A percentile compares a stretch with the other conserved stretches of the same genome.
These are phyloP conservation scores for Odocoileus virginianus DNA, from an alignment of 2,113 vertebrate genomes.

Conservation along the genomic window DNA sequence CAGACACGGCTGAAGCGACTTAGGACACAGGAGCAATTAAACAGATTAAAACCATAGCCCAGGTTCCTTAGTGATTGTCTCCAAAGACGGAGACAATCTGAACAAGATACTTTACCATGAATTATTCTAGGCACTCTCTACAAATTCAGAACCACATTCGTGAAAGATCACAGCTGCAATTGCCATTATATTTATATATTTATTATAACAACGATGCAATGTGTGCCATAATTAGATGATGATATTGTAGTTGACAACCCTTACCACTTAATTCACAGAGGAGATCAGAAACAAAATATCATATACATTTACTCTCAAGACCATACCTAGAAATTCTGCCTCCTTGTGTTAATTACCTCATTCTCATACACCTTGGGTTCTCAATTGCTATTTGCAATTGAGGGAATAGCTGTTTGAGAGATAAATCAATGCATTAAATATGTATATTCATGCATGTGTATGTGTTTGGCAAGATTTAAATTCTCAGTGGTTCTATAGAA, in stretches of 20 bases:
- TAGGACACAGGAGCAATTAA: neutral
- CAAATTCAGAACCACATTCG: constrained; percentile 5
- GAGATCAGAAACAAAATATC: constrained; percentile 45
- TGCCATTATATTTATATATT: constrained; percentile 43
- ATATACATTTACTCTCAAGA: constrained; percentile 29
- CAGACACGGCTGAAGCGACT: neutral
- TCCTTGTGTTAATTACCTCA: constrained; percentile 51
- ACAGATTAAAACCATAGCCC: neutral
- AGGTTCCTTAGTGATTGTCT: neutral
- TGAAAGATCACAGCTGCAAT: neutral
- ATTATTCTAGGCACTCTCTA: neutral
- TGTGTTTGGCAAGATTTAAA: neutral
- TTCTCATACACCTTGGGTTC: neutral
- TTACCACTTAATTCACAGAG: constrained; percentile 37
- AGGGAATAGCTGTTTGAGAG: neutral
- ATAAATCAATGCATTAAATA: neutral
- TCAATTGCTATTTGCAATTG: neutral
- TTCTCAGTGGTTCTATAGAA: neutral
- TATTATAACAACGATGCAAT: neutral
- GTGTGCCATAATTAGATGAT: constrained; percentile 52
- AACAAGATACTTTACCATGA: neutral
- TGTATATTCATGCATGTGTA: neutral
- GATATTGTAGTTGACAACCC: constrained; percentile 23
- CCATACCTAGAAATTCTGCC: neutral
- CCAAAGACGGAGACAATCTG: neutral